Percentiles rank a stretch among this genome's conserved stretches.
These are phyloP conservation scores for Bombus pyrosoma DNA, from an alignment of 1,140 invertebrate species.

Conservation along the genomic window DNA sequence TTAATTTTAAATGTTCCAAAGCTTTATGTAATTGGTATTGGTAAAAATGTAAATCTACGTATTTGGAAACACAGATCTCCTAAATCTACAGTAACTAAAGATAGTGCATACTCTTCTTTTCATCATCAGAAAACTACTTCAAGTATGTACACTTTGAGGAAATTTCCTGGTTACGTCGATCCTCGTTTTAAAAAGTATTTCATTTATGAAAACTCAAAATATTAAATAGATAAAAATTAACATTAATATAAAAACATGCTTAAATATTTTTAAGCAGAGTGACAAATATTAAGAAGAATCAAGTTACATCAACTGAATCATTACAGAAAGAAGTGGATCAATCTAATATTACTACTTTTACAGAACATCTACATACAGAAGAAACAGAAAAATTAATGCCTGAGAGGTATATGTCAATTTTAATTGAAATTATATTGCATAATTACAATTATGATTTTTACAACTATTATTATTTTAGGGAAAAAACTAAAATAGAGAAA, in stretches of 20 bases:
- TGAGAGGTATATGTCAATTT: slow-evolving; percentile 46
- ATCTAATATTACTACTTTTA: slow-evolving; percentile 7
- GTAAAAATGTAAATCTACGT: not conserved
- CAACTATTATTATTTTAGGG: slow-evolving; percentile 39
- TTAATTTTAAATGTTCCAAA: slow-evolving; percentile 1
- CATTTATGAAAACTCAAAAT: not conserved
- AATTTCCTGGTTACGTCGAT: slow-evolving; percentile 63
- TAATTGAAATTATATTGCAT: not conserved
- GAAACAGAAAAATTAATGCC: slow-evolving; percentile 23
- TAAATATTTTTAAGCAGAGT: slow-evolving; percentile 51
- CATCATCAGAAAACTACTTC: slow-evolving; percentile 16
- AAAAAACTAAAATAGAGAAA: slow-evolving; percentile 48
- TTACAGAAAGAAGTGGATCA: slow-evolving; percentile 29
- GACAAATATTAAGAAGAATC: slow-evolving; percentile 55
- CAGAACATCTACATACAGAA: slow-evolving; percentile 25
- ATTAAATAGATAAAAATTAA: not conserved
- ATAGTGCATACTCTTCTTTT: slow-evolving; percentile 29
- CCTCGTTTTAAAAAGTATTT: slow-evolving; percentile 71
- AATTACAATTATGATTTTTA: slow-evolving; percentile 1
- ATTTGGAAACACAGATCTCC: slow-evolving; percentile 41
- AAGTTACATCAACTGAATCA: slow-evolving; percentile 49
- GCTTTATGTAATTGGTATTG: not conserved
- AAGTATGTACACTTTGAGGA: slow-evolving; percentile 48
- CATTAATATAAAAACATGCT: not conserved
- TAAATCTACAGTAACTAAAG: slow-evolving; percentile 38